A percentile compares a stretch with the other conserved stretches of the same genome.
These are phyloP conservation scores for Camponotus pennsylvanicus DNA, from an alignment of 1,140 invertebrate species.

Conservation along the genomic window DNA sequence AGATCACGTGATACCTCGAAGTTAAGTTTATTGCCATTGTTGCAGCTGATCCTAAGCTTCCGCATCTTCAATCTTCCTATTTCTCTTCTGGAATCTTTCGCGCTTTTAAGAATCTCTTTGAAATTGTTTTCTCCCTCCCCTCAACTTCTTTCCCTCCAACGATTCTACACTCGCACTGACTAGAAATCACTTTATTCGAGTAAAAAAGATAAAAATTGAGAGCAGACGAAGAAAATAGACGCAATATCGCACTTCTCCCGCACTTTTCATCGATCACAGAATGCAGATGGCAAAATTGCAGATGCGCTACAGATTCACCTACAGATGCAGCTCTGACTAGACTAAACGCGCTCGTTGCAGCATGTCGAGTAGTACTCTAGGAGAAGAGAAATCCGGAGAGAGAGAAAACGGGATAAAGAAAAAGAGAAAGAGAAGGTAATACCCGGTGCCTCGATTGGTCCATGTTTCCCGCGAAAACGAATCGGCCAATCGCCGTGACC, in stretches of 20 bases:
- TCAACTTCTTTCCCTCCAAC: not conserved
- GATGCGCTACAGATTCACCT: conserved; percentile 69
- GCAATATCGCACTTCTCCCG: not conserved
- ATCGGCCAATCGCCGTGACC: conserved; percentile 75
- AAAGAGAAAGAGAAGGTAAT: conserved; percentile 59
- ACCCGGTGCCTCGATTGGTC: conserved; percentile 75
- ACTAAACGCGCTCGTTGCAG: conserved; percentile 77
- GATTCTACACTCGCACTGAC: conserved; percentile 29
- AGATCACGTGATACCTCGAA: conserved; percentile 28
- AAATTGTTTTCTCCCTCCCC: not conserved
- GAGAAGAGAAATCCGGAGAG: conserved; percentile 60
- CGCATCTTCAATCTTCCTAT: not conserved
- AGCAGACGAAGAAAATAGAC: not conserved
- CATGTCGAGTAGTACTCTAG: conserved; percentile 69
- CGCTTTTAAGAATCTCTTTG: not conserved
- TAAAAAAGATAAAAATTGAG: not conserved
- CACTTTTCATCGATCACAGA: conserved; percentile 21
- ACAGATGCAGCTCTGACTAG: conserved; percentile 80
- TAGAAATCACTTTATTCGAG: conserved; percentile 13
- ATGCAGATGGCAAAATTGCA: conserved; percentile 38
- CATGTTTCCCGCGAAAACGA: conserved; percentile 80
- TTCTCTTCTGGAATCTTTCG: not conserved
- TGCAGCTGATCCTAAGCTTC: not conserved
- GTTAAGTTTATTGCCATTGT: not conserved
- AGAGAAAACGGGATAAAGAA: conserved; percentile 40